These are phyloP conservation scores for Harpalus rufipes DNA, from an alignment of 2,888 invertebrate genomes.

Conservation along the genomic window DNA sequence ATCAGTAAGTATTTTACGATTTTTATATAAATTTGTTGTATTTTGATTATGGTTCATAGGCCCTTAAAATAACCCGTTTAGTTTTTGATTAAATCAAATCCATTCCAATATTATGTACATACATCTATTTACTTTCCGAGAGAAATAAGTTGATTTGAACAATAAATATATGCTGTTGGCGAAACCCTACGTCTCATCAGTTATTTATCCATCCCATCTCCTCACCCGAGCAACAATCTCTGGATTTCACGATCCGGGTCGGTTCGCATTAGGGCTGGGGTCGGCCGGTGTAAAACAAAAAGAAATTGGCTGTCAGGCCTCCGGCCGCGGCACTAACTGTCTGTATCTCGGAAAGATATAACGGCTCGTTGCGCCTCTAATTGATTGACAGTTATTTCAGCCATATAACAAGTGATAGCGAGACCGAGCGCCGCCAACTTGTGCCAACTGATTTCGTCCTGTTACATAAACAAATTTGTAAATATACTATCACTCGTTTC, in stretches of 20 bases:
- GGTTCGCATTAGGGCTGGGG: neutral
- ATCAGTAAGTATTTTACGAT: too few relatives aligned
- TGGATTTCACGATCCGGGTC: slow-evolving; percentile 37
- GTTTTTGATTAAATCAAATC: too few relatives aligned
- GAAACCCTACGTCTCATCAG: neutral
- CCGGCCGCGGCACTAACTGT: slow-evolving; percentile 37
- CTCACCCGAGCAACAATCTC: slow-evolving; percentile 24
- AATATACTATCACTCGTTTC: too few relatives aligned
- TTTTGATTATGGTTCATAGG: too few relatives aligned
- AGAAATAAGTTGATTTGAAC: too few relatives aligned
- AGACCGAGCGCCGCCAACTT: slow-evolving; percentile 4
- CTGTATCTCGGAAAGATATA: slow-evolving; percentile 32
- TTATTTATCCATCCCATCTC: slow-evolving; percentile 22
- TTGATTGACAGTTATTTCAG: slow-evolving; percentile 62
- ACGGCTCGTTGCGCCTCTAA: slow-evolving; percentile 38
- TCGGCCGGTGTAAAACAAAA: slow-evolving; percentile 35
- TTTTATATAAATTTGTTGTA: too few relatives aligned
- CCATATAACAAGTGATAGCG: slow-evolving; percentile 58
- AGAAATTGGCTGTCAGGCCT: slow-evolving; percentile 49
- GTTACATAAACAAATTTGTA: too few relatives aligned
- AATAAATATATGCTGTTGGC: neutral
- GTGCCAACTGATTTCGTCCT: too few relatives aligned
- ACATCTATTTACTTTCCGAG: too few relatives aligned
- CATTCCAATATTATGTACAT: too few relatives aligned
- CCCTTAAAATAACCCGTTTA: too few relatives aligned